A percentile compares a stretch with the other conserved stretches of the same genome.
Evolutionary conservation across 2,113 vertebrate species (phyloP).

Genomic region (Amia ocellicauda): DNA sequence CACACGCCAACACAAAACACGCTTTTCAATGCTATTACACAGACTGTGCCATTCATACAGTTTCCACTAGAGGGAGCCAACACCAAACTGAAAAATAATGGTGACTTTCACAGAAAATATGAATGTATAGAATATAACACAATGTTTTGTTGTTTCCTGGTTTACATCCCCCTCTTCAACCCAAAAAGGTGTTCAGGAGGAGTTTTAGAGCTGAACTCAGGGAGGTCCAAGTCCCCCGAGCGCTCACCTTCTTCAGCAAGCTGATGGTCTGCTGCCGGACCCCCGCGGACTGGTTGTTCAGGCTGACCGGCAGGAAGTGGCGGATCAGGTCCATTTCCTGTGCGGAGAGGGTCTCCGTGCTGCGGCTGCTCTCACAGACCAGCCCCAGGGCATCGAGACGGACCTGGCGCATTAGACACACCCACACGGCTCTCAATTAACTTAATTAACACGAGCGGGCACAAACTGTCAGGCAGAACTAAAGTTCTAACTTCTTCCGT

Average conservation of each 20-base stretch:
- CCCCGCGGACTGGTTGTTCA: slow-evolving; percentile 84
- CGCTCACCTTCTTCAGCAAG: slow-evolving; percentile 84
- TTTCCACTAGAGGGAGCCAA: background rate
- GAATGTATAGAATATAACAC: no score
- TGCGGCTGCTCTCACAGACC: slow-evolving; percentile 87
- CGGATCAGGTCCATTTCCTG: slow-evolving; percentile 82
- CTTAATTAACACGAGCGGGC: no score
- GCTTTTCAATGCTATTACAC: background rate
- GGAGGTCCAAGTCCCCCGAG: no score
- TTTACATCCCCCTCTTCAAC: no score
- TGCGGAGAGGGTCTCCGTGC: slow-evolving; percentile 76
- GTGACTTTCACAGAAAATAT: no score
- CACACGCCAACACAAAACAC: slow-evolving; percentile 26
- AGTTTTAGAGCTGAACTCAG: no score
- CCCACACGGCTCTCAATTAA: background rate
- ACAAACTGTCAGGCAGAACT: no score
- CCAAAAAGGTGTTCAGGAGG: no score
- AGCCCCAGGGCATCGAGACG: slow-evolving; percentile 90
- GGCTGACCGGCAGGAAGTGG: slow-evolving; percentile 79
- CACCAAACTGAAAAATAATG: no score
- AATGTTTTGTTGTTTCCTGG: no score
- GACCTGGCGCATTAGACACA: slow-evolving; percentile 59
- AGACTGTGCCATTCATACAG: no score
- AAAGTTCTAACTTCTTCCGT: no score
- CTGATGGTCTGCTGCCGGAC: slow-evolving; percentile 82